Evolutionary conservation across 2,888 invertebrate genomes (phyloP).

Genomic region (Melinaea menophilus): DNA sequence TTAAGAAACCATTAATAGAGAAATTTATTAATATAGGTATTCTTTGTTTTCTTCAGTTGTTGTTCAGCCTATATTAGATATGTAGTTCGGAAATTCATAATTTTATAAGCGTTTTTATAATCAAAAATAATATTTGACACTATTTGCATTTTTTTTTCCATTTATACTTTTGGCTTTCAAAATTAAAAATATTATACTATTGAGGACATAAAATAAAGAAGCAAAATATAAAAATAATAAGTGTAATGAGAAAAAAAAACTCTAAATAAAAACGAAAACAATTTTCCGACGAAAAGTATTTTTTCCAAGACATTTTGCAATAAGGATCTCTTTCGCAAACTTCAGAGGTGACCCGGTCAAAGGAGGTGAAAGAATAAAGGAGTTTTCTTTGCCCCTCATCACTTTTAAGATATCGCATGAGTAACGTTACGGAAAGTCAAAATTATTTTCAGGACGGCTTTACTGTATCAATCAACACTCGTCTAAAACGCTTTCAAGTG

Average conservation of each 20-base stretch:
- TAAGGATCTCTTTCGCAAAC: slow-evolving; percentile 53
- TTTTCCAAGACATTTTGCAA: slow-evolving; percentile 58
- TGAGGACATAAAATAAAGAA: too few species aligned
- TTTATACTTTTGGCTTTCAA: too few species aligned
- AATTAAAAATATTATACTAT: too few species aligned
- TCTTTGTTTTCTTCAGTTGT: too few species aligned
- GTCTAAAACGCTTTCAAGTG: slow-evolving; percentile 9
- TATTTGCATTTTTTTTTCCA: too few species aligned
- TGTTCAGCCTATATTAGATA: too few species aligned
- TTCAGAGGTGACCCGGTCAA: slow-evolving; percentile 60
- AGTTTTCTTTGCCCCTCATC: slow-evolving; percentile 44
- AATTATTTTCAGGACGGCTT: slow-evolving; percentile 28
- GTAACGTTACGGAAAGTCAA: slow-evolving; percentile 15
- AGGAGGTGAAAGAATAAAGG: slow-evolving; percentile 53
- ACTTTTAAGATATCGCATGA: slow-evolving; percentile 41
- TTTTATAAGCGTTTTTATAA: too few species aligned
- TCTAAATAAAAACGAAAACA: slow-evolving; percentile 18
- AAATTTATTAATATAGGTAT: too few species aligned
- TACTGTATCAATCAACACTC: slow-evolving; percentile 13
- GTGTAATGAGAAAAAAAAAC: slow-evolving; percentile 8
- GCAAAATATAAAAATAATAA: too few species aligned
- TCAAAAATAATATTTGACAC: too few species aligned
- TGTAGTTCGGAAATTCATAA: too few species aligned
- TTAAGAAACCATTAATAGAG: too few species aligned
- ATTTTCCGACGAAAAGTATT: slow-evolving; percentile 47